A percentile compares a stretch with the other conserved stretches of the same genome.
These are phyloP conservation scores for Fukomys damarensis DNA, from an alignment of 2,113 vertebrate genomes.

Conservation along the genomic window DNA sequence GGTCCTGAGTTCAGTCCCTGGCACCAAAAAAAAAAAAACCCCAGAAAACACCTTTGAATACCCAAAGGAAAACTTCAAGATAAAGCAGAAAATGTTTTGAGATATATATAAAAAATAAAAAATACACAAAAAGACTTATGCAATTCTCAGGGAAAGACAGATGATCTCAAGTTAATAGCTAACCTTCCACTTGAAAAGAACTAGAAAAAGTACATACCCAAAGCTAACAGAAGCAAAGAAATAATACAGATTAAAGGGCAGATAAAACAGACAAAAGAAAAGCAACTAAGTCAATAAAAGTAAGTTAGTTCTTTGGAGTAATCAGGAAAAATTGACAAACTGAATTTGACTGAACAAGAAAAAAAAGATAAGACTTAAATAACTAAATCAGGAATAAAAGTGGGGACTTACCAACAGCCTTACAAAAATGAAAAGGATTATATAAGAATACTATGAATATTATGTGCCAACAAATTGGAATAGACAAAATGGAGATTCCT, in stretches of 20 bases:
- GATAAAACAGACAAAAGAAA: background rate
- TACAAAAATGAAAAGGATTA: background rate
- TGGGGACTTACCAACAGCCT: background rate
- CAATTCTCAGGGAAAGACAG: background rate
- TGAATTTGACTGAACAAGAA: background rate
- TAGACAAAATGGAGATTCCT: background rate
- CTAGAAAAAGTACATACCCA: background rate
- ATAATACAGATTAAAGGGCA: background rate
- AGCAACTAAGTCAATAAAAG: background rate
- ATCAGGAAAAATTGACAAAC: slow-evolving; percentile 11
- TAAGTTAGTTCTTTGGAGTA: background rate
- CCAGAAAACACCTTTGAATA: background rate
- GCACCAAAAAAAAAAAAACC: no score
- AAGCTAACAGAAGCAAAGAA: background rate
- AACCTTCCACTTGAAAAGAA: background rate
- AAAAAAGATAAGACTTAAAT: background rate
- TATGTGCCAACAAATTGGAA: background rate
- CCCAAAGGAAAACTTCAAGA: background rate
- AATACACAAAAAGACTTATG: background rate
- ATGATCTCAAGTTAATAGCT: background rate
- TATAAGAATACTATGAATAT: background rate
- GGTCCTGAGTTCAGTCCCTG: no score
- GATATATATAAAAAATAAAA: background rate
- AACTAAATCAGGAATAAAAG: background rate
- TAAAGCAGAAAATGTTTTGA: background rate